Percentiles rank a stretch among this genome's conserved stretches.
These are phyloP conservation scores for Heteromormyrus szaboi DNA, from an alignment of 2,797 vertebrate species.

Conservation along the genomic window DNA sequence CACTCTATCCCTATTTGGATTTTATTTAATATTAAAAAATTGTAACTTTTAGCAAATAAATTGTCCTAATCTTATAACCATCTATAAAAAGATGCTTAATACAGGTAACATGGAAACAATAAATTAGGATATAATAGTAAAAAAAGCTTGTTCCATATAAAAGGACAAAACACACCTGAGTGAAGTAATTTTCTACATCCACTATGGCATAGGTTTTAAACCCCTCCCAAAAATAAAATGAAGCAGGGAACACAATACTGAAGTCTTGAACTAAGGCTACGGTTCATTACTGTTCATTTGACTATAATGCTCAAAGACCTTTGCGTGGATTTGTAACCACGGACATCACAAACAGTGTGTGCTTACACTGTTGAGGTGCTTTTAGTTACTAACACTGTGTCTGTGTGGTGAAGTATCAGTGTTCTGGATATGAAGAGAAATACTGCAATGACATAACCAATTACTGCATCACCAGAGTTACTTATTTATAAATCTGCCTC, in stretches of 20 bases:
- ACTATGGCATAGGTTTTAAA: background rate
- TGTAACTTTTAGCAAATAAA: background rate
- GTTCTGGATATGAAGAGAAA: background rate
- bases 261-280: background rate
- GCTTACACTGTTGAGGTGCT: background rate
- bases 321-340: background rate
- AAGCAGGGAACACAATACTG: background rate
- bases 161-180: background rate
- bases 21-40: slow-evolving; percentile 18
- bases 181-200: slow-evolving; percentile 4
- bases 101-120: slow-evolving; percentile 4
- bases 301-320: background rate
- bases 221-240: background rate
- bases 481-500: background rate
- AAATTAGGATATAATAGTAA: slow-evolving; percentile 15
- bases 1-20: background rate
- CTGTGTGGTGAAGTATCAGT: background rate
- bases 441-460: background rate
- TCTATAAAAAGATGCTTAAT: slow-evolving; percentile 8
- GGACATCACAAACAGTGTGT: background rate
- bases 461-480: background rate
- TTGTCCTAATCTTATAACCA: background rate
- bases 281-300: background rate
- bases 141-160: background rate
- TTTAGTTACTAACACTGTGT: slow-evolving; percentile 3